Conservation (phyloP, 2,888 invertebrate species). For the Corythucha ciliata region DNA sequence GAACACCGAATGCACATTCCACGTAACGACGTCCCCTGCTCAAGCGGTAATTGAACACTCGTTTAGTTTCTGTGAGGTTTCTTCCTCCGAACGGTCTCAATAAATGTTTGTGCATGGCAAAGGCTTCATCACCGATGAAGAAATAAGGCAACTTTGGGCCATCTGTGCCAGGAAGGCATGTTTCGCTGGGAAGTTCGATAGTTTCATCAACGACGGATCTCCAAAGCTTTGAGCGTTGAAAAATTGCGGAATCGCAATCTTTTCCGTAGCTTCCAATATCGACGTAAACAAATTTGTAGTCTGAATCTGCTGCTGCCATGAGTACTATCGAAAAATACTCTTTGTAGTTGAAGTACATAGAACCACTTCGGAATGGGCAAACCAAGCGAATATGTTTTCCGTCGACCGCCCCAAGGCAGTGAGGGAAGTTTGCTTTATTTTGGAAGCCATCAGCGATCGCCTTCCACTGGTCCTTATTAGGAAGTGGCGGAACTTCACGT, state of each 20-base stretch:
- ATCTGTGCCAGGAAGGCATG: conserved; percentile 32
- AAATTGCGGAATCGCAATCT: neutral
- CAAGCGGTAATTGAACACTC: conserved; percentile 35
- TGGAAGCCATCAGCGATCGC: conserved; percentile 26
- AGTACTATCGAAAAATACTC: conserved; percentile 5
- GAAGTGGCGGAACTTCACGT: conserved; percentile 18
- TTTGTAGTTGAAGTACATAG: conserved; percentile 7
- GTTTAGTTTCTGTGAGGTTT: conserved; percentile 30
- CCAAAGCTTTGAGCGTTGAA: too few relatives aligned
- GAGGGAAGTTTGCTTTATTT: conserved; percentile 34
- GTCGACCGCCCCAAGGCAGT: conserved; percentile 32
- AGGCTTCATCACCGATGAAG: conserved; percentile 37
- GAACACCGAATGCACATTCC: conserved; percentile 36
- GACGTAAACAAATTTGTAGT: neutral
- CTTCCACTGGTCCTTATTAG: conserved; percentile 26
- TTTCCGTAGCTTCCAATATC: conserved; percentile 27
- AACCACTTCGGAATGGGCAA: conserved; percentile 1
- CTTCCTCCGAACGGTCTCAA: conserved; percentile 34
- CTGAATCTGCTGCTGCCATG: conserved; percentile 9
- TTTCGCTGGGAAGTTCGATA: conserved; percentile 33
- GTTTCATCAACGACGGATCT: too few relatives aligned
- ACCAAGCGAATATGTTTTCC: conserved; percentile 1
- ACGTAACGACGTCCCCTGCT: conserved; percentile 32
- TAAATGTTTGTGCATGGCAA: conserved; percentile 32
- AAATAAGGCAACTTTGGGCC: conserved; percentile 32